Evolutionary conservation across 2,113 vertebrate genomes (phyloP).

Genomic region (Xiphophorus couchianus): DNA sequence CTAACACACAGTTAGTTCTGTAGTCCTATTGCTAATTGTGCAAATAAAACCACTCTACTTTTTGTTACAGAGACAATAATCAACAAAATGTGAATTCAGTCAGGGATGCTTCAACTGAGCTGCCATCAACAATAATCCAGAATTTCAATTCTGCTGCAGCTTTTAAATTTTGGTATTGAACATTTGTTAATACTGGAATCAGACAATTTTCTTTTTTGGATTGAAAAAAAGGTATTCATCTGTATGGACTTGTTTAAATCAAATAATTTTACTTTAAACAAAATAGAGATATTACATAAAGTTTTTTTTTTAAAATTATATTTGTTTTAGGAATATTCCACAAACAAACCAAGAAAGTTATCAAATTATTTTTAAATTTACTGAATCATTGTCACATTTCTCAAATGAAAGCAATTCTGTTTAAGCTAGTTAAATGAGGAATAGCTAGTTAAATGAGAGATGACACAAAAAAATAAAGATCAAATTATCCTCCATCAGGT

Average conservation of each 20-base stretch:
- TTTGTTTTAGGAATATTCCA: too few species aligned
- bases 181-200: neutral
- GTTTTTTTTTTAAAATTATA: too few species aligned
- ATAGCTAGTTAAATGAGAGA: neutral
- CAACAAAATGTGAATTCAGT: neutral
- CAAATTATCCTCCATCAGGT: constrained; percentile 12
- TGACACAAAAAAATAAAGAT: neutral
- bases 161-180: neutral
- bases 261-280: neutral
- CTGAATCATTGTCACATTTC: neutral
- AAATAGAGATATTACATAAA: neutral
- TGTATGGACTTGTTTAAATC: neutral
- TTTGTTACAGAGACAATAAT: neutral
- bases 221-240: neutral
- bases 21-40: neutral
- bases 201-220: neutral
- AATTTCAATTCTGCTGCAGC: neutral
- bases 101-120: neutral
- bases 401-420: neutral
- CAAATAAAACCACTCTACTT: neutral
- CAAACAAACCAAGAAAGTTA: too few species aligned
- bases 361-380: neutral
- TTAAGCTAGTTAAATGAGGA: neutral
- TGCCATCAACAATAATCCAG: neutral
- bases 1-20: neutral